phyloP scores from a whole-genome alignment of 2,888 invertebrate genomes.

The Phasia obesa region DNA sequence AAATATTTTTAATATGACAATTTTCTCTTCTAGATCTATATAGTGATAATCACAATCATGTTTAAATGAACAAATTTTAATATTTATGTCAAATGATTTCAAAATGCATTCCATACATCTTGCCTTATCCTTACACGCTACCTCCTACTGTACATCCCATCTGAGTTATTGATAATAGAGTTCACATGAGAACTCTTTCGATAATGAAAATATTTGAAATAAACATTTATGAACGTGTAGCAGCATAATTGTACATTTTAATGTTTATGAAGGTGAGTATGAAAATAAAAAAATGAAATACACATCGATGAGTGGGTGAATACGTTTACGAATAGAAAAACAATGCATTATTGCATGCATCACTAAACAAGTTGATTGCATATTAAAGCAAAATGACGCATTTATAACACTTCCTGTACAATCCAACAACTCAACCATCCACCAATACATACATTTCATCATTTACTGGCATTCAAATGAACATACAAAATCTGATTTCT shows the following conservation, averaged over 20 bases:
- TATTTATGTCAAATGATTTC: too few relatives aligned
- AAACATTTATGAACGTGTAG: background rate
- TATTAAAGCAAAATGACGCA: constrained; percentile 66
- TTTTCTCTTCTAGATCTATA: too few relatives aligned
- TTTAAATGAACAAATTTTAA: too few relatives aligned
- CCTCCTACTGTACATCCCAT: background rate
- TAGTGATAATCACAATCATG: too few relatives aligned
- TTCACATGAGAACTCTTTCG: constrained; percentile 6
- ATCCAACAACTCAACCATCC: constrained; percentile 22
- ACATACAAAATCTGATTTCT: constrained; percentile 3
- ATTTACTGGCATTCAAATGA: constrained; percentile 22
- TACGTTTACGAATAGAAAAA: constrained; percentile 36
- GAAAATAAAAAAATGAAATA: constrained; percentile 12
- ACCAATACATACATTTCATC: background rate
- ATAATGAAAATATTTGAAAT: constrained; percentile 38
- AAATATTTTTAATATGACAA: too few relatives aligned
- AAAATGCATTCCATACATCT: too few relatives aligned
- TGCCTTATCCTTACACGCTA: too few relatives aligned
- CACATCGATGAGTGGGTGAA: constrained; percentile 18
- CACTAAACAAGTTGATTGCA: constrained; percentile 69
- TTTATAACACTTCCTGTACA: constrained; percentile 58
- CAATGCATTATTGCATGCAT: constrained; percentile 64
- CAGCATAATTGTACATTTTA: background rate
- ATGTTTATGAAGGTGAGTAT: constrained; percentile 27
- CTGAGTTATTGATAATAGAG: constrained; percentile 3